These are phyloP conservation scores for Pyralis farinalis DNA, from an alignment of 2,888 invertebrate species.

Conservation along the genomic window DNA sequence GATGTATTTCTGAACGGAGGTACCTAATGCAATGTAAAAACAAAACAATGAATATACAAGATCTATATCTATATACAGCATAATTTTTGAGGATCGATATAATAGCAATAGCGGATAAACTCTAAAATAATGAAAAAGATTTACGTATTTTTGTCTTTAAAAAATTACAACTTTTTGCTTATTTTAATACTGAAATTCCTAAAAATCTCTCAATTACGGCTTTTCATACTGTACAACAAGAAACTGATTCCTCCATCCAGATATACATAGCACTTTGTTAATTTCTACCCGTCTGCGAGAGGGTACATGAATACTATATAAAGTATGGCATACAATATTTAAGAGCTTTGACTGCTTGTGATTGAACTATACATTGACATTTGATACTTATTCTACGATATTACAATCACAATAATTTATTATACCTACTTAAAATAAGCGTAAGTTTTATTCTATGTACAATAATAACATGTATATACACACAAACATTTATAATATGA, in stretches of 20 bases:
- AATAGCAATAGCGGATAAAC: no score
- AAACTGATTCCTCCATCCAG: neutral
- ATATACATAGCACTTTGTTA: neutral
- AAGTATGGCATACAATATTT: conserved; percentile 59
- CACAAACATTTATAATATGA: conserved; percentile 1
- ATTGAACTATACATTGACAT: neutral
- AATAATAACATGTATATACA: conserved; percentile 5
- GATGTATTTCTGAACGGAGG: neutral
- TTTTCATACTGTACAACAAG: no score
- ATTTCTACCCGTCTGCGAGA: conserved; percentile 36
- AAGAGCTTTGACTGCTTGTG: conserved; percentile 32
- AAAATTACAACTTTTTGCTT: neutral
- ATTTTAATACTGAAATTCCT: no score
- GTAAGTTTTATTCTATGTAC: conserved; percentile 21
- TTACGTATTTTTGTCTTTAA: no score
- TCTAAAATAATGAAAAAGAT: no score
- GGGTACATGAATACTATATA: conserved; percentile 9
- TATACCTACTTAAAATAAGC: conserved; percentile 24
- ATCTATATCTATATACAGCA: no score
- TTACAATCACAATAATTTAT: conserved; percentile 26
- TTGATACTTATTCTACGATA: conserved; percentile 12
- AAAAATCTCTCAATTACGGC: no score
- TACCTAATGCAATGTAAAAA: no score
- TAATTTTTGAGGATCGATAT: no score
- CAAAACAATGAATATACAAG: no score